These are phyloP conservation scores for Balanococcus diminutus DNA, from an alignment of 2,888 invertebrate genomes.

Conservation along the genomic window DNA sequence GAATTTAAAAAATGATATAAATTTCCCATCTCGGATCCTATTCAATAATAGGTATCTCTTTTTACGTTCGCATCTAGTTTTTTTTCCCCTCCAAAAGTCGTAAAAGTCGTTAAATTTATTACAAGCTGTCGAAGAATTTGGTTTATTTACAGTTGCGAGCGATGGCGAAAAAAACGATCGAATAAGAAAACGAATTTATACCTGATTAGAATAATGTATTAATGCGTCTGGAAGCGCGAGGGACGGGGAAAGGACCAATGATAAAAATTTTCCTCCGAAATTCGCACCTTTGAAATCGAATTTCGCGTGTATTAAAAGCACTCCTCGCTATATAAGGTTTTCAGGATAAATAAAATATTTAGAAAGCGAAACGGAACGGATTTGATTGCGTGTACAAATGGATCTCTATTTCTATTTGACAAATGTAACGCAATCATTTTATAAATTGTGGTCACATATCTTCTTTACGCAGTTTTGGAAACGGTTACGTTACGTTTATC, in stretches of 20 bases:
- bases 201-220: slow-evolving; percentile 17
- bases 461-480: not conserved
- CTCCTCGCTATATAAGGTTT: not conserved
- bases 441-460: slow-evolving; percentile 47
- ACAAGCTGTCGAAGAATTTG: slow-evolving; percentile 12
- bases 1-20: slow-evolving; percentile 33
- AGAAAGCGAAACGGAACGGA: slow-evolving; percentile 23
- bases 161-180: not conserved
- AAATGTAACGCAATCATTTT: slow-evolving; percentile 44
- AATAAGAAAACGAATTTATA: not conserved
- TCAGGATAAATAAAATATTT: not conserved
- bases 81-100: not conserved
- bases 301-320: not conserved
- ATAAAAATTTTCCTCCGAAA: not conserved
- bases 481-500: slow-evolving; percentile 12
- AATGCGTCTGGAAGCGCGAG: not conserved
- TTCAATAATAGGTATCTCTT: not conserved
- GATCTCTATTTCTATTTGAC: slow-evolving; percentile 21
- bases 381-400: slow-evolving; percentile 19
- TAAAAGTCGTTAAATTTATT: slow-evolving; percentile 9
- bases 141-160: not conserved
- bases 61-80: not conserved
- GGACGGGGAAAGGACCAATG: not conserved
- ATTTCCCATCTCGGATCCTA: not conserved
- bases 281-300: slow-evolving; percentile 17